Evolutionary conservation across 2,797 vertebrate genomes (phyloP), one percentile per base, ranked within the genome.

Genomic region (Pangasius macronema): DNA sequence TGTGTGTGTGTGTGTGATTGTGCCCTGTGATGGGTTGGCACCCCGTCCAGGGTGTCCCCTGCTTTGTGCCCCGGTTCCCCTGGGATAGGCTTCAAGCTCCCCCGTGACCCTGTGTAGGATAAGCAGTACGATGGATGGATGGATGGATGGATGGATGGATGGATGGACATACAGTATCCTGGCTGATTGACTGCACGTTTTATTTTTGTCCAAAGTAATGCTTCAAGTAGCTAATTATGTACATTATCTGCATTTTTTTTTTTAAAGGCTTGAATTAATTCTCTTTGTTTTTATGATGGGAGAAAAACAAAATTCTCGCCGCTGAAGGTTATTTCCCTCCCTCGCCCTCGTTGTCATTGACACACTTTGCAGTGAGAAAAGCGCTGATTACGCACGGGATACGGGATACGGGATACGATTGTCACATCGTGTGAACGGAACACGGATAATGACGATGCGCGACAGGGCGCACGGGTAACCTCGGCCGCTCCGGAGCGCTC

Each of bases 401-500:
- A 76, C n/a, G 9, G 75, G 77, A 30, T 51, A 75, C 14, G n/a
- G 84, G 70, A 46, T 61, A 33, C 42, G 24, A 49, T 65, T 63
- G 72, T 67, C 84, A 80, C 59, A 13, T 67, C 13, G 77, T 72
- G 14, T 18, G 51, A 86, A 22, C n/a, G 24, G 76, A 51, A 51
- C 63, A 51, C 42, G 53, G 82, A 85, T 79, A 72, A 72, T 51
- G 59, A 72, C 46, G 42, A 63, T 33, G 59, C 27, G 16, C 49
- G 72, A 86, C 86, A 86, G 89, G 87, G 89, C 91, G 72, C 87
- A 9, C 87, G 84, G 80, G 85, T 87, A 89, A 93, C 94, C 92
- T 81, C 91, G 73, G 92, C 93, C 87, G 90, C 91, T 87, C 22
- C n/a, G 91, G 91, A 88, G 91, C 85, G 89, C 90, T 91, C 90